A percentile compares a stretch with the other conserved stretches of the same genome.
These are phyloP conservation scores for Triplophysa rosa DNA, from an alignment of 2,113 vertebrate species.

Conservation along the genomic window DNA sequence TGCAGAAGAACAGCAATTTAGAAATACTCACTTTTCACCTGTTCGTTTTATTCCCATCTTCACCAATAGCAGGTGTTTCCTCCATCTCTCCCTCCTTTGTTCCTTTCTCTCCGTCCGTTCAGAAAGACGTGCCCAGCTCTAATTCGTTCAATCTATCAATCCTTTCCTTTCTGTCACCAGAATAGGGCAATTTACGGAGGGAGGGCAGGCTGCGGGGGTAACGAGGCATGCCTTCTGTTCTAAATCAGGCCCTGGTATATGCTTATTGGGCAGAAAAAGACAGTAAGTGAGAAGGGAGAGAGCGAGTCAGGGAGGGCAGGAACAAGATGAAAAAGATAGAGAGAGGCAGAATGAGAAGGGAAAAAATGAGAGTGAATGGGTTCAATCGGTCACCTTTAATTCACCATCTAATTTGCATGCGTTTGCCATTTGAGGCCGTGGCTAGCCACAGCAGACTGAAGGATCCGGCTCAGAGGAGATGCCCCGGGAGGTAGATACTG, in stretches of 20 bases:
- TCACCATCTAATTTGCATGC: conserved; percentile 51
- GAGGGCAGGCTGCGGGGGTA: conserved; percentile 32
- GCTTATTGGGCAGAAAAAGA: conserved; percentile 9
- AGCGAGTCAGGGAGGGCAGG: conserved; percentile 8
- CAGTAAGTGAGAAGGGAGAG: neutral
- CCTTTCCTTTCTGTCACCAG: conserved; percentile 47
- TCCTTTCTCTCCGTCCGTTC: conserved; percentile 19
- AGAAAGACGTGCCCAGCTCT: conserved; percentile 11
- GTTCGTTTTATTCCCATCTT: neutral
- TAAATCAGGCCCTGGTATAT: conserved; percentile 39
- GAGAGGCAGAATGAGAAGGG: conserved; percentile 18
- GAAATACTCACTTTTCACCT: neutral
- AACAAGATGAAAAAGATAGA: conserved; percentile 19
- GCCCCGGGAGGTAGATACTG: conserved; percentile 17
- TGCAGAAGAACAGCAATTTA: neutral
- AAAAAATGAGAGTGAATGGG: conserved; percentile 7
- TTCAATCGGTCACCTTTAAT: conserved; percentile 48
- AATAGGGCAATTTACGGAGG: conserved; percentile 45
- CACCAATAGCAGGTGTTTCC: neutral
- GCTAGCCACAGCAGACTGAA: conserved; percentile 14
- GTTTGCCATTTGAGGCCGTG: conserved; percentile 7
- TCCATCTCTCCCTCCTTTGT: neutral
- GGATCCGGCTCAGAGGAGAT: conserved; percentile 9
- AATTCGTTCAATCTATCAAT: conserved; percentile 47
- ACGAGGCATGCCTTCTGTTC: conserved; percentile 30